phyloP scores from a whole-genome alignment of 1,140 invertebrate genomes.

The Drosophila funebris region DNA sequence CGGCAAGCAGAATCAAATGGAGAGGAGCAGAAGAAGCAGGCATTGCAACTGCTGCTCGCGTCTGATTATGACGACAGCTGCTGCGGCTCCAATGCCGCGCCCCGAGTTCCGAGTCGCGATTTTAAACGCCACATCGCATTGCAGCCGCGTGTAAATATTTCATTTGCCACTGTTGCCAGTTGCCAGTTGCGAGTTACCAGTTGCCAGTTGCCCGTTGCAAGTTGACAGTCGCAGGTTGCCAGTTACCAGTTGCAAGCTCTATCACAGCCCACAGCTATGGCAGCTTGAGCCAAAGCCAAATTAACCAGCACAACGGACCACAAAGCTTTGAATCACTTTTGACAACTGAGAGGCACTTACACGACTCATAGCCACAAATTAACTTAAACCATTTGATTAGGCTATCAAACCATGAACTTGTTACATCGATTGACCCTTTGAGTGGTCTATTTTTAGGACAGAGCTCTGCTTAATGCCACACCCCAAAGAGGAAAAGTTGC shows the following conservation, averaged over 20 bases:
- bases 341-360: slow-evolving; percentile 14
- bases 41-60: not conserved
- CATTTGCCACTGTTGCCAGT: slow-evolving; percentile 29
- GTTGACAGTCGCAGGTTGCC: not conserved
- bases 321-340: slow-evolving; percentile 27
- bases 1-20: not conserved
- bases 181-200: slow-evolving; percentile 1
- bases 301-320: slow-evolving; percentile 17
- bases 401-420: slow-evolving; percentile 4
- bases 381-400: slow-evolving; percentile 7
- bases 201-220: not conserved
- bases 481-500: too few relatives aligned
- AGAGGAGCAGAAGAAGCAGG: not conserved
- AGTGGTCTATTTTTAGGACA: too few relatives aligned
- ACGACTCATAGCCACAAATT: slow-evolving; percentile 2
- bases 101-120: slow-evolving; percentile 1
- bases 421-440: not conserved
- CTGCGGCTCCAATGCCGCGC: not conserved
- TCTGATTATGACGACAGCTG: slow-evolving; percentile 39
- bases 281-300: slow-evolving; percentile 13
- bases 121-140: slow-evolving; percentile 14
- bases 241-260: not conserved
- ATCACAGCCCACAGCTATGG: slow-evolving; percentile 21
- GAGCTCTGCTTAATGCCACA: too few relatives aligned
- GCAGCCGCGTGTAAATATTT: slow-evolving; percentile 41